These are phyloP conservation scores for Oxygymnocypris stewartii DNA, from an alignment of 2,113 vertebrate species.

Conservation along the genomic window DNA sequence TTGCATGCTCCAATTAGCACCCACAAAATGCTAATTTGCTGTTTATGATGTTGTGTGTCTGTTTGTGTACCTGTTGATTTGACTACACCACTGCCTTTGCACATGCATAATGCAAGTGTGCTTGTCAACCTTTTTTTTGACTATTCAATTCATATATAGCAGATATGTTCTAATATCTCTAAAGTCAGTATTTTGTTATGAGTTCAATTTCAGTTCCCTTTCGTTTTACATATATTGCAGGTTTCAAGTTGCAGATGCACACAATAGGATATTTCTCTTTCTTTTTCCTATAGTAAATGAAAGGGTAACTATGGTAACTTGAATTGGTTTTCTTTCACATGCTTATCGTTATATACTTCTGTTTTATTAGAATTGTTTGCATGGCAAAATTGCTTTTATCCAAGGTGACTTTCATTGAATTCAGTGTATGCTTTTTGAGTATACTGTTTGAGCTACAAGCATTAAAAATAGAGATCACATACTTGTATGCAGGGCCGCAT, in stretches of 20 bases:
- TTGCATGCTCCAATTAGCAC: slow-evolving; percentile 57
- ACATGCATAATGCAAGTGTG: neutral
- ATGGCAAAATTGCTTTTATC: neutral
- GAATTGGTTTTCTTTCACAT: neutral
- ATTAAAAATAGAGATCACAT: neutral
- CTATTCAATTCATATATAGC: neutral
- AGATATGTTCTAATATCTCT: neutral
- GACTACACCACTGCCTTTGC: neutral
- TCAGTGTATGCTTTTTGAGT: neutral
- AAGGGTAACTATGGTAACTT: neutral
- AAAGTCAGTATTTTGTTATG: neutral
- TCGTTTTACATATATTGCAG: neutral
- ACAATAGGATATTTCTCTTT: slow-evolving; percentile 2
- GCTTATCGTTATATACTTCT: neutral
- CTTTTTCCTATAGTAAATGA: neutral
- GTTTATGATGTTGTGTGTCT: slow-evolving; percentile 34
- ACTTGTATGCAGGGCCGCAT: no score
- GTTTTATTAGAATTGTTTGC: neutral
- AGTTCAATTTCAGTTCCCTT: neutral
- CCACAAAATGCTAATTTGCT: slow-evolving; percentile 49
- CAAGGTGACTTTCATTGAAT: neutral
- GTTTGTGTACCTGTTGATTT: slow-evolving; percentile 49
- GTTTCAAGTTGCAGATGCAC: neutral
- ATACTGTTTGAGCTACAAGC: neutral
- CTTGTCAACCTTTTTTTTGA: neutral